Base-by-base conservation (phyloP, 53 echinoderm and acorn worm species). In the Crossaster papposus region DNA sequence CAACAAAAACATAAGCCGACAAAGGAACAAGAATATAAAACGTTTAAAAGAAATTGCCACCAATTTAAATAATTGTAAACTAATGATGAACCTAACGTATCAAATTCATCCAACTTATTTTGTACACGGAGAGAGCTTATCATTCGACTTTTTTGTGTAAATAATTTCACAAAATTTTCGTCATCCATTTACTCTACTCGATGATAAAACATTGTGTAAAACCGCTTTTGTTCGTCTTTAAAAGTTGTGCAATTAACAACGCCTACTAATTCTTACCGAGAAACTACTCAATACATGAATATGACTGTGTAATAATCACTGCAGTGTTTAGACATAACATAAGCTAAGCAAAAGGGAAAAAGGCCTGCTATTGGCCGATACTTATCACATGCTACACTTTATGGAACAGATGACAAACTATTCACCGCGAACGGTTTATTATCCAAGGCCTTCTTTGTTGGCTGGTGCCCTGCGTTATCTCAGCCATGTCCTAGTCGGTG, bases 251-350 rank as follows among this genome's bases (percentile, higher is more conserved):
- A 81, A 81, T 82, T 82, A 70, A 36, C 82, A 36, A 17, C 65
- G 10, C 64, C 68, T 51, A 78, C 44, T 70, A 38, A 36, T 70
- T 82, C 68, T 82, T 82, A 82, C 82, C 38, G 15, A 82, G 82
- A 82, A 37, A 34, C 34, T 35, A 34, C 35, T 70, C 26, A n/a
- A n/a, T n/a, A n/a, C n/a, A n/a, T n/a, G n/a, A 20, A 15, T 14
- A 58, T 23, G 74, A 74, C 74, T 74, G 74, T 74, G 36, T 29
- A 33, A 13, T 24, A 17, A 35, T 22, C 15, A 55, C 30, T 36
- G 30, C 34, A 58, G 63, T 58, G 29, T 79, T 34, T 50, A 22
- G 24, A n/a, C 29, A 35, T 24, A 53, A 14, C 34, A 29, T 80
- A 31, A 62, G 81, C 81, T 32, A 62, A 63, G 28, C 10, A n/a